Percentiles rank a stretch among this genome's conserved stretches.
Evolutionary conservation across 2,888 invertebrate genomes (phyloP).

Genomic region (Andrena minutula): DNA sequence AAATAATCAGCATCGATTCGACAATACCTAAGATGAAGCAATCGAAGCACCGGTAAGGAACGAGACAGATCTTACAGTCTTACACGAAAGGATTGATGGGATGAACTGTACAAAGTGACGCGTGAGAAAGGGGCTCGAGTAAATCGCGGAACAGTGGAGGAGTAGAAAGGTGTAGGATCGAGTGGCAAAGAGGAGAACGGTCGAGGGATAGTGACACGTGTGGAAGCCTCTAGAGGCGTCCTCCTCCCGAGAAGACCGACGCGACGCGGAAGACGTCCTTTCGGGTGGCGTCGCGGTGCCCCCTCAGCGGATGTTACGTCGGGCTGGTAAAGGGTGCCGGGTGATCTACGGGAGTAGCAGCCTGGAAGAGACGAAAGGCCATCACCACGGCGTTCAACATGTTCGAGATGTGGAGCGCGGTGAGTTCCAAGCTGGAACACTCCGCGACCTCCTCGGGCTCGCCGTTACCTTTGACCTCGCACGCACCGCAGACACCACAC

Average conservation of each 20-base stretch:
- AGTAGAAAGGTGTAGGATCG: neutral
- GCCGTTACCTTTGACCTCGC: slow-evolving; percentile 83
- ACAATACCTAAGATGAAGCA: slow-evolving; percentile 47
- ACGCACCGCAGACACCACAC: slow-evolving; percentile 90
- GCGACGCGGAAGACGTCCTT: slow-evolving; percentile 32
- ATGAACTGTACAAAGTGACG: neutral
- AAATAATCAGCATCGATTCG: slow-evolving; percentile 39
- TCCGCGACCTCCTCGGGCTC: slow-evolving; percentile 84
- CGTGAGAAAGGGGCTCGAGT: neutral
- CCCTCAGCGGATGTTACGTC: slow-evolving; percentile 70
- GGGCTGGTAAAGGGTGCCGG: slow-evolving; percentile 64
- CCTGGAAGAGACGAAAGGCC: slow-evolving; percentile 68
- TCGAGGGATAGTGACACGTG: slow-evolving; percentile 6
- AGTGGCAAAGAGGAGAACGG: neutral
- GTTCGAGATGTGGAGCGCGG: slow-evolving; percentile 94
- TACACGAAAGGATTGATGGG: neutral
- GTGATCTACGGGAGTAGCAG: slow-evolving; percentile 65
- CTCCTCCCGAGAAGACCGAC: neutral
- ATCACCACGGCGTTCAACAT: slow-evolving; percentile 87
- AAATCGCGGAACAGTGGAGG: neutral
- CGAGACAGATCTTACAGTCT: neutral
- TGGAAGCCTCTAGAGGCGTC: slow-evolving; percentile 3
- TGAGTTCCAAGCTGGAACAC: slow-evolving; percentile 90
- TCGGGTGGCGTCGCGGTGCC: slow-evolving; percentile 50
- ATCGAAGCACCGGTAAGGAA: slow-evolving; percentile 5